Conservation (phyloP, 2,113 vertebrate species). For the Plotosus lineatus region DNA sequence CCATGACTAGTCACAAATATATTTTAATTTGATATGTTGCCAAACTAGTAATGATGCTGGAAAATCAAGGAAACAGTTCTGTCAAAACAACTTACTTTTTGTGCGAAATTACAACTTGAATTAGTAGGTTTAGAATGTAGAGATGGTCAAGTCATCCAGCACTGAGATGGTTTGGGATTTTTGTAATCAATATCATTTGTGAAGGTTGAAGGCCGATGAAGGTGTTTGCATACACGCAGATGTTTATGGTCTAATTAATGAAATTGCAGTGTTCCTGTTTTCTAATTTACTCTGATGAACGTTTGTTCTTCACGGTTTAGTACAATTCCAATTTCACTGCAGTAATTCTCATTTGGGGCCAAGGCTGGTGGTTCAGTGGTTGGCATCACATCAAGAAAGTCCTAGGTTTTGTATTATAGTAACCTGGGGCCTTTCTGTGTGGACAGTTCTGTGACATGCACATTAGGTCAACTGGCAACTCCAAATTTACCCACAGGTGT, state of each 20-base stretch:
- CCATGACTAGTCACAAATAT: neutral
- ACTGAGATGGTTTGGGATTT: constrained; percentile 61
- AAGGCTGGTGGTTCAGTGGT: no score
- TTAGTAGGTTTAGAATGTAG: constrained; percentile 32
- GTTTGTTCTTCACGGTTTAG: neutral
- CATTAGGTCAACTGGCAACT: no score
- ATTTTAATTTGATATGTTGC: neutral
- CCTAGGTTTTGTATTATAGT: no score
- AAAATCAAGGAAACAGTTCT: neutral
- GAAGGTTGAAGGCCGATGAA: constrained; percentile 56
- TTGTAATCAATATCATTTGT: constrained; percentile 50
- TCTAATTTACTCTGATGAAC: neutral
- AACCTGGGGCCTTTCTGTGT: no score
- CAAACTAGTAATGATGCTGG: neutral
- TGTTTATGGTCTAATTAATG: no score
- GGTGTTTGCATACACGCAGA: constrained; percentile 11
- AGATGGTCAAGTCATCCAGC: constrained; percentile 41
- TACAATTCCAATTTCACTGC: neutral
- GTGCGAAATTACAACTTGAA: constrained; percentile 39
- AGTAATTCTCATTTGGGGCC: neutral
- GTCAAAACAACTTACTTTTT: neutral
- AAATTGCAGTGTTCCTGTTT: neutral
- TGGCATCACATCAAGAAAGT: no score
- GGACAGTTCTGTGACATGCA: no score
- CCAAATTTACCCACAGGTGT: no score